Conservation (phyloP, 2,797 vertebrate genomes). For the Sebastes cheni region DNA sequence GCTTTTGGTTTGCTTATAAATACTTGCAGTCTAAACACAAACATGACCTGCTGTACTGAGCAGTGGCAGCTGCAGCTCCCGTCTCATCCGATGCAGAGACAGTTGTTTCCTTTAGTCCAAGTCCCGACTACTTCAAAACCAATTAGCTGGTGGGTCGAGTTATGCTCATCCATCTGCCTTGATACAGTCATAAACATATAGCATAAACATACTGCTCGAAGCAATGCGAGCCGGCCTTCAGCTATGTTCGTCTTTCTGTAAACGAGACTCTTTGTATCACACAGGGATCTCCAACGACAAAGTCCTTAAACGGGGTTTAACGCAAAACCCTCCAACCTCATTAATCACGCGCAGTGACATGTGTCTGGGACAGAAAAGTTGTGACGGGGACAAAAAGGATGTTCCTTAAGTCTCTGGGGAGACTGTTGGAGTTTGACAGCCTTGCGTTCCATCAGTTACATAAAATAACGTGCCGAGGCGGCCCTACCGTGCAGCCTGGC, state of each 20-base stretch:
- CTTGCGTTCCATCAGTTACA: conserved; percentile 72
- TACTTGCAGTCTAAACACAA: conserved; percentile 73
- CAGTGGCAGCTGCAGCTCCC: conserved; percentile 64
- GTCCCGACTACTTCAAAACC: conserved; percentile 71
- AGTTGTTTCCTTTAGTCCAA: conserved; percentile 68
- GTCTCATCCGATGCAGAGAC: conserved; percentile 51
- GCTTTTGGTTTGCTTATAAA: conserved; percentile 77
- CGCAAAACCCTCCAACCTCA: conserved; percentile 52
- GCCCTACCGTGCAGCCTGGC: conserved; percentile 75
- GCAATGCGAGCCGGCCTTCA: conserved; percentile 30
- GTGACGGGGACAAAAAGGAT: conserved; percentile 69
- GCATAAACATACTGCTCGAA: conserved; percentile 63
- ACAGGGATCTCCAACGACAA: conserved; percentile 43
- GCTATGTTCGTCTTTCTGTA: conserved; percentile 50
- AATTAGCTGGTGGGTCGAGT: conserved; percentile 69
- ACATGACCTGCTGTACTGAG: conserved; percentile 55
- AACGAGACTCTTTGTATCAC: conserved; percentile 40
- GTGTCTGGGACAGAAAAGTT: conserved; percentile 67
- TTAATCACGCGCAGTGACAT: conserved; percentile 65
- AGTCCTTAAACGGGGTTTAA: conserved; percentile 72
- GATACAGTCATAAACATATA: conserved; percentile 70
- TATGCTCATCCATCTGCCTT: conserved; percentile 64
- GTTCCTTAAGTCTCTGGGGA: conserved; percentile 71
- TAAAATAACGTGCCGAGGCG: conserved; percentile 72
- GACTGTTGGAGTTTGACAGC: conserved; percentile 73